phyloP scores from a whole-genome alignment of 1,140 invertebrate genomes.

The Cephus cinctus region DNA sequence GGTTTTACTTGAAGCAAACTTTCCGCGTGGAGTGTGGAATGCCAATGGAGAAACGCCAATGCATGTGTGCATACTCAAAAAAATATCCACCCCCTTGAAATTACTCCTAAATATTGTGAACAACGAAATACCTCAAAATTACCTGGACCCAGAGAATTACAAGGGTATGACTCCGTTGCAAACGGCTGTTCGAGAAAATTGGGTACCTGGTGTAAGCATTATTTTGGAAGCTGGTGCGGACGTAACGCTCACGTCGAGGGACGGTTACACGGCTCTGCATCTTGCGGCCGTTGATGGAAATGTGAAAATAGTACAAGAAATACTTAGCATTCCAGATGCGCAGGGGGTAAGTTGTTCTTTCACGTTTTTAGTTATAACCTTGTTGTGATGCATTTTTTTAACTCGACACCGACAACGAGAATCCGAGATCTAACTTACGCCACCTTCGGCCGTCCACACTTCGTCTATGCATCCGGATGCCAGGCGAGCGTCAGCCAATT shows the following conservation, averaged over 20 bases:
- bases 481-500: no score
- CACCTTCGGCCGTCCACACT: no score
- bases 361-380: no score
- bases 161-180: slow-evolving; percentile 52
- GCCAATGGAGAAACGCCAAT: slow-evolving; percentile 60
- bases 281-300: slow-evolving; percentile 62
- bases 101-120: slow-evolving; percentile 45
- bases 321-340: slow-evolving; percentile 60
- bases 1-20: slow-evolving; percentile 56
- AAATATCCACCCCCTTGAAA: slow-evolving; percentile 50
- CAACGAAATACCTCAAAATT: slow-evolving; percentile 34
- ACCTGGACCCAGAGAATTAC: slow-evolving; percentile 47
- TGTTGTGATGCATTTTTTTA: no score
- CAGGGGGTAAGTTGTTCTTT: slow-evolving; percentile 40
- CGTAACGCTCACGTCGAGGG: slow-evolving; percentile 64
- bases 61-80: slow-evolving; percentile 58
- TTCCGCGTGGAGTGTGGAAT: slow-evolving; percentile 58
- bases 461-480: no score
- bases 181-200: slow-evolving; percentile 47
- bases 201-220: slow-evolving; percentile 59
- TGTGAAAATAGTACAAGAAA: slow-evolving; percentile 61
- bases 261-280: slow-evolving; percentile 60
- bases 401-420: no score
- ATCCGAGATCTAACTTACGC: no score
- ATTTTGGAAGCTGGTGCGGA: slow-evolving; percentile 70